phyloP scores from a whole-genome alignment of 2,888 invertebrate genomes.

The Aphidius colemani region DNA sequence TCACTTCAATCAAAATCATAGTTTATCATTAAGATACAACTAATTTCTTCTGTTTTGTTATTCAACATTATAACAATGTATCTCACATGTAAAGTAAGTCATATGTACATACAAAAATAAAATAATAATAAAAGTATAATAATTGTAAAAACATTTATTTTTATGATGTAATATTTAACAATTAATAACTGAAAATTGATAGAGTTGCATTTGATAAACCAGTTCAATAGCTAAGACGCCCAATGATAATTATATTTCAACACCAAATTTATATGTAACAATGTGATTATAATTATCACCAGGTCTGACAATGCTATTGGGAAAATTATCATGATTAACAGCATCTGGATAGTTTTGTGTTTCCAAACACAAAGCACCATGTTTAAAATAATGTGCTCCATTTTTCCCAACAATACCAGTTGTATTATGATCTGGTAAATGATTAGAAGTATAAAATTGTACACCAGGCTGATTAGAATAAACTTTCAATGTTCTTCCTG shows the following conservation, averaged over 20 bases:
- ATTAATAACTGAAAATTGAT: too few relatives aligned
- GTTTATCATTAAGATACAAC: background rate
- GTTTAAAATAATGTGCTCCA: conserved; percentile 72
- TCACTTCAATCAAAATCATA: conserved; percentile 42
- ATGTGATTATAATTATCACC: conserved; percentile 74
- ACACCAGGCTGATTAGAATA: conserved; percentile 88
- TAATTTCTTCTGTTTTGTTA: conserved; percentile 1
- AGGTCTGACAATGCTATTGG: conserved; percentile 73
- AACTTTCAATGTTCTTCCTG: conserved; percentile 78
- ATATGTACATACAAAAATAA: conserved; percentile 18
- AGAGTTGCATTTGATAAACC: too few relatives aligned
- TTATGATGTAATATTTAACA: background rate
- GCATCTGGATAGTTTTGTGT: conserved; percentile 94
- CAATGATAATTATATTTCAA: conserved; percentile 33
- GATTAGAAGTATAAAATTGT: conserved; percentile 87
- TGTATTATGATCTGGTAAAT: conserved; percentile 67
- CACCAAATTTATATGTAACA: conserved; percentile 77
- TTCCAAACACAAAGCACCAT: conserved; percentile 85
- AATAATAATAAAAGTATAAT: background rate
- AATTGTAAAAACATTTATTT: background rate
- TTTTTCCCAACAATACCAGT: conserved; percentile 70
- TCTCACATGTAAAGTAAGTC: background rate
- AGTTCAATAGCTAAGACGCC: too few relatives aligned
- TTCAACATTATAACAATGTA: background rate
- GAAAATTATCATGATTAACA: conserved; percentile 81